These are phyloP conservation scores for Zeuzera pyrina DNA, from an alignment of 2,888 invertebrate species.

Conservation along the genomic window DNA sequence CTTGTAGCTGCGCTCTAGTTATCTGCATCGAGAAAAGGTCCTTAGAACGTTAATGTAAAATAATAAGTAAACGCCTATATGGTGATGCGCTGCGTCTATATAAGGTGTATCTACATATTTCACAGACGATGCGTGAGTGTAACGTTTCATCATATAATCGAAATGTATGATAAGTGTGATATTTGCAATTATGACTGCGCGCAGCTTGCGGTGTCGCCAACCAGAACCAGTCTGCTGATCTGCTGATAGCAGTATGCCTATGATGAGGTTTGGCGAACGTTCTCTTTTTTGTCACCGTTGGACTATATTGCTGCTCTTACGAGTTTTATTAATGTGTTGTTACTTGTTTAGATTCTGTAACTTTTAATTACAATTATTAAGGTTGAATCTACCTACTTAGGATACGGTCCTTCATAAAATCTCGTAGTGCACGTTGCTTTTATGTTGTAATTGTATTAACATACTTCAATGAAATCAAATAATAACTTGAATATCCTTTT, in stretches of 20 bases:
- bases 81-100: too few relatives aligned
- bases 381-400: too few relatives aligned
- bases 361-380: slow-evolving; percentile 4
- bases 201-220: not conserved
- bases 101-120: too few relatives aligned
- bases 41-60: too few relatives aligned
- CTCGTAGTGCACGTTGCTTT: too few relatives aligned
- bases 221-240: slow-evolving; percentile 2
- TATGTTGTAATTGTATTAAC: too few relatives aligned
- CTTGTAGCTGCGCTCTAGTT: too few relatives aligned
- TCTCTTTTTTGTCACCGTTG: slow-evolving; percentile 21
- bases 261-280: slow-evolving; percentile 26
- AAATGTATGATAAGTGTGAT: slow-evolving; percentile 8
- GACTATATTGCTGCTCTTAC: slow-evolving; percentile 27
- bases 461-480: too few relatives aligned
- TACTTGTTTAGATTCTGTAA: not conserved
- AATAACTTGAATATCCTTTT: too few relatives aligned
- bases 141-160: slow-evolving; percentile 9
- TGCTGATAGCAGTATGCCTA: slow-evolving; percentile 5
- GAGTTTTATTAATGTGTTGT: slow-evolving; percentile 16
- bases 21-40: not conserved
- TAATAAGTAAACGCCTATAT: too few relatives aligned
- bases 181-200: slow-evolving; percentile 1
- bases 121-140: too few relatives aligned
- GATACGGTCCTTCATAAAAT: too few relatives aligned